Evolutionary conservation across 2,797 vertebrate genomes (phyloP).

Genomic region (Phyllotis vaccarum): DNA sequence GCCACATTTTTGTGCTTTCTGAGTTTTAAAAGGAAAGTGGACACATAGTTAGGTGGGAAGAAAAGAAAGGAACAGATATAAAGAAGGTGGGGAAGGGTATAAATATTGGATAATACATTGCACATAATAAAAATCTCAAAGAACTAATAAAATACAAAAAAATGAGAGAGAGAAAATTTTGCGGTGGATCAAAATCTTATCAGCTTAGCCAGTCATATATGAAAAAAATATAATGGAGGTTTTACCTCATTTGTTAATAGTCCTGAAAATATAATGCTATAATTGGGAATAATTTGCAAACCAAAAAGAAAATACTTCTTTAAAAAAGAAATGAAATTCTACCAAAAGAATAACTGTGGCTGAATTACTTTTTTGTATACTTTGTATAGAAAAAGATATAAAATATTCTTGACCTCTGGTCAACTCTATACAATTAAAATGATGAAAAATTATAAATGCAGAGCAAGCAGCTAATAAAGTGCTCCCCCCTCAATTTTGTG

Average conservation of each 20-base stretch:
- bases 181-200: neutral
- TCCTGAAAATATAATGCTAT: conserved; percentile 37
- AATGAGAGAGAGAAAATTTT: neutral
- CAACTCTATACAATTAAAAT: conserved; percentile 8
- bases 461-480: neutral
- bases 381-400: neutral
- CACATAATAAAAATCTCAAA: neutral
- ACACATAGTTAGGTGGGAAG: too few relatives aligned
- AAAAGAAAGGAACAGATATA: too few relatives aligned
- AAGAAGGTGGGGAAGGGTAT: too few relatives aligned
- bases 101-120: neutral
- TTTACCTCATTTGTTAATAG: neutral
- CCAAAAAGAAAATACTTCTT: conserved; percentile 36
- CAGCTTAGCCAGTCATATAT: neutral
- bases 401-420: neutral
- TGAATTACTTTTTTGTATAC: conserved; percentile 21
- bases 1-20: neutral
- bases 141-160: neutral
- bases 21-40: neutral
- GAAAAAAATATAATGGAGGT: conserved; percentile 8
- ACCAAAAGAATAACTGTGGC: neutral
- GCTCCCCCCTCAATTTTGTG: neutral
- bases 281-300: conserved; percentile 14
- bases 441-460: conserved; percentile 3
- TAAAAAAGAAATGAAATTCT: neutral